Evolutionary conservation across 1,140 invertebrate species (phyloP), one percentile per base, ranked within the genome.

Genomic region (Meloidogyne chitwoodi): DNA sequence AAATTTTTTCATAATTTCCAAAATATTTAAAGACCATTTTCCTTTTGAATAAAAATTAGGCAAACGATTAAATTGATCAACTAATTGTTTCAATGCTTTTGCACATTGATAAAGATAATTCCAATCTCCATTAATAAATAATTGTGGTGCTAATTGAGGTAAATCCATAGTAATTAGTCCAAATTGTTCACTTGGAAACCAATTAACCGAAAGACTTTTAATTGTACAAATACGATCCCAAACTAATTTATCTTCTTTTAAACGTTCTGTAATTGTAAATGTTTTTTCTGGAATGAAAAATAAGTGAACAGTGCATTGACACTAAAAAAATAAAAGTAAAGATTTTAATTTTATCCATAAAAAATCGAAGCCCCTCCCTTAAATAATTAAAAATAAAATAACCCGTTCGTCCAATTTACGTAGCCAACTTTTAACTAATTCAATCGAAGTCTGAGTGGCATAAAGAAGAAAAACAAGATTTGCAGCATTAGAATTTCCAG

Each of bases 101-200:
- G 77, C 77, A 29, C 77, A 80, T 75, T 64, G 34, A 48, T 56
- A 80, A 29, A 78, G 75, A n/a, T 38, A 72, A 64, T 78, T 78
- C 77, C 77, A 78, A 63, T 78, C 77, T 19, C 77, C 77, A 62
- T 77, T 68, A 24, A 77, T 41, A 56, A 77, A 44, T 62, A 77
- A 44, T 38, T 71, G 67, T 3, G 31, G 41, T 34, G 77, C 26
- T 19, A 78, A 48, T 64, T 71, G 61, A 16, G 76, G 65, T 41
- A 68, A 56, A n/a, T 61, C 75, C 68, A 80, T 65, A n/a, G 63
- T 24, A 24, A 74, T 19, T 19, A 78, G 72, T n/a, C n/a, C 24
- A 14, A 31, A 48, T 34, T 78, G 77, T 44, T 78, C 77, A 22
- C 66, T 75, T 24, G 77, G 77, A 38, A 79, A 78, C 77, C 77